Evolutionary conservation across 2,113 vertebrate species (phyloP), one percentile per base, ranked within the genome.

Genomic region (Sphaerodactylus townsendi): DNA sequence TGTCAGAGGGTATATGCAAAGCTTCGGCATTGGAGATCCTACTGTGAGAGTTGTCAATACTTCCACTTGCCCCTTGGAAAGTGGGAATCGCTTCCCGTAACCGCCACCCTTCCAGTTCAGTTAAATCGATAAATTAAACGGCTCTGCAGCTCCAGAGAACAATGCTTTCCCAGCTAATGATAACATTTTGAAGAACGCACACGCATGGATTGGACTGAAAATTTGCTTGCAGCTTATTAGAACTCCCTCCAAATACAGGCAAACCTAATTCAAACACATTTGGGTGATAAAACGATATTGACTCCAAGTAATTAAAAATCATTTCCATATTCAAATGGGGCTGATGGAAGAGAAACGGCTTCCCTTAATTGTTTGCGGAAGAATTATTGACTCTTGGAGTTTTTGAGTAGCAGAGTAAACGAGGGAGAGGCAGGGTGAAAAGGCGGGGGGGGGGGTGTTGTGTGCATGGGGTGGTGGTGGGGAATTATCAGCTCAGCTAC

Each of bases 271-370:
- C 95, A 94, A 94, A 95, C 92, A 94, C 93, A 95, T 95, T 94
- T 77, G 23, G 4, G 94, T 90, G 94, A 93, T 95, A 92, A 95
- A 95, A 94, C 72, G 93, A 93, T 95, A 95, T 94, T 95, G 95
- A 96, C 95, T 96, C 94, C 91, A 92, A 95, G 96, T 96, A 97
- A 97, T 97, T 97, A 97, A 96, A 96, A 95, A 95, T 93, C 91
- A 91, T 96, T 96, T 97, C 95, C 95, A 96, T 96, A 97, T 96
- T 96, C 96, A 96, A 96, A 97, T 94, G 95, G 77, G 90, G 90
- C 94, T 96, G 96, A 95, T 95, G 95, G 94, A 95, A 92, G 94
- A 96, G 93, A 94, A 96, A 96, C 94, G 88, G 92, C 95, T 96
- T 92, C 82, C 92, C 91, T 91, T 93, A 94, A 95, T 93, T 93